A percentile compares a stretch with the other conserved stretches of the same genome.
Evolutionary conservation across 2,888 invertebrate species (phyloP).

Genomic region (Morinoia aosen): DNA sequence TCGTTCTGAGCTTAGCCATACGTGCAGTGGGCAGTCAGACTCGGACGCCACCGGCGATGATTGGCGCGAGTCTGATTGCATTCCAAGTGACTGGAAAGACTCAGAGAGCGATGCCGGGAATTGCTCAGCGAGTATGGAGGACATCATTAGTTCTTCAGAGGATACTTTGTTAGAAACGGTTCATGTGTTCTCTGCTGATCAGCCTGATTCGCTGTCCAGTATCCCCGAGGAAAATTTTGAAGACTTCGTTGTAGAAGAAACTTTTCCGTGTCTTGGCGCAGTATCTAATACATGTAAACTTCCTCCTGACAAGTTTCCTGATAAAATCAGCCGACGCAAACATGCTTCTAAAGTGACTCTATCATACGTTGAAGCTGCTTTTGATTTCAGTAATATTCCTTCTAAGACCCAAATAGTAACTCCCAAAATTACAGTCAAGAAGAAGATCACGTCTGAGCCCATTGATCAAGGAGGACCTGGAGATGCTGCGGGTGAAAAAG

Average conservation of each 20-base stretch:
- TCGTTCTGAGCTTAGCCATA: constrained; percentile 61
- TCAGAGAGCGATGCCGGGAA: constrained; percentile 58
- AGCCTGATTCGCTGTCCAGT: constrained; percentile 62
- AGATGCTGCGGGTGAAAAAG: neutral
- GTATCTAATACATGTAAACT: neutral
- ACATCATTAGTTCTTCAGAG: constrained; percentile 61
- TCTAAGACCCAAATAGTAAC: neutral
- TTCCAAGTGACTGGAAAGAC: constrained; percentile 66
- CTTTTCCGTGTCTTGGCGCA: neutral
- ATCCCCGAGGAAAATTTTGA: constrained; percentile 60
- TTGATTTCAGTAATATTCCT: constrained; percentile 32
- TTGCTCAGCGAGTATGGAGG: constrained; percentile 55
- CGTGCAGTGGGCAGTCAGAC: constrained; percentile 52
- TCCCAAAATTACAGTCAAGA: constrained; percentile 47
- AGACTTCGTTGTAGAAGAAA: constrained; percentile 10
- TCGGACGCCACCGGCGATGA: constrained; percentile 42
- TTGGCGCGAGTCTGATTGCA: constrained; percentile 59
- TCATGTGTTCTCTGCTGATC: constrained; percentile 55
- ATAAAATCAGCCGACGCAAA: neutral
- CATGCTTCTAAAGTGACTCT: neutral
- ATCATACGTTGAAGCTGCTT: constrained; percentile 51
- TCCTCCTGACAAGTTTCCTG: neutral
- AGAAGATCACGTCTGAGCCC: constrained; percentile 18
- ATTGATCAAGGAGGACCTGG: neutral
- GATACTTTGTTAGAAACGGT: constrained; percentile 63